Conservation (phyloP, 2,797 vertebrate genomes). For the Odontamblyopus rebecca region DNA sequence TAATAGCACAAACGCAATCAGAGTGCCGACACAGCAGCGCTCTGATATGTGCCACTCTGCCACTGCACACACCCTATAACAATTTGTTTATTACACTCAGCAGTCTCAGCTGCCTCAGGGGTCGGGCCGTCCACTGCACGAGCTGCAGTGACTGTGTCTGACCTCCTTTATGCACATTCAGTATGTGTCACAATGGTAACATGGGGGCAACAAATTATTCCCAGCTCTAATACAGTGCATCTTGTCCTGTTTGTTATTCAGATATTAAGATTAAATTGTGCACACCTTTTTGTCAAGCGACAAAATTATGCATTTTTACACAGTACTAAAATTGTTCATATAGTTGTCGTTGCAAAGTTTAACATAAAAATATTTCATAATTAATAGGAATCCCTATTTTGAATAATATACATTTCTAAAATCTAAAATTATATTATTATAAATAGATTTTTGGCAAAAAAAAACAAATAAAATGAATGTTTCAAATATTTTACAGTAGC, state of each 20-base stretch:
- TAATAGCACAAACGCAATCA: constrained; percentile 96
- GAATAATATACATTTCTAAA: too few species aligned
- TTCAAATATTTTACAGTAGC: not conserved
- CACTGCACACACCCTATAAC: constrained; percentile 69
- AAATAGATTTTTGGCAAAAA: too few species aligned
- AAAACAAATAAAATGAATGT: too few species aligned
- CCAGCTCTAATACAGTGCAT: constrained; percentile 22
- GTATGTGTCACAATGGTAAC: constrained; percentile 64
- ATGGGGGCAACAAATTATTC: constrained; percentile 56
- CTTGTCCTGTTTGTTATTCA: too few species aligned
- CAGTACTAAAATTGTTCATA: too few species aligned
- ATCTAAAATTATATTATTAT: too few species aligned
- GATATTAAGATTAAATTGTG: not conserved
- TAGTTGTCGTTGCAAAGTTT: too few species aligned
- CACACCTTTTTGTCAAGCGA: not conserved
- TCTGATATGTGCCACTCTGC: constrained; percentile 73
- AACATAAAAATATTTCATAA: too few species aligned
- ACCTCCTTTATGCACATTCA: constrained; percentile 60
- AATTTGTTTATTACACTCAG: constrained; percentile 74
- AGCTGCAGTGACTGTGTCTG: constrained; percentile 53
- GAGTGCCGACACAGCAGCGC: constrained; percentile 87
- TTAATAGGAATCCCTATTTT: too few species aligned
- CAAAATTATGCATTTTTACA: too few species aligned
- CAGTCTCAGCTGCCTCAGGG: constrained; percentile 61
- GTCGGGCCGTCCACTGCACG: constrained; percentile 53